phyloP scores from a whole-genome alignment of 2,797 vertebrate genomes.

The Menidia menidia region DNA sequence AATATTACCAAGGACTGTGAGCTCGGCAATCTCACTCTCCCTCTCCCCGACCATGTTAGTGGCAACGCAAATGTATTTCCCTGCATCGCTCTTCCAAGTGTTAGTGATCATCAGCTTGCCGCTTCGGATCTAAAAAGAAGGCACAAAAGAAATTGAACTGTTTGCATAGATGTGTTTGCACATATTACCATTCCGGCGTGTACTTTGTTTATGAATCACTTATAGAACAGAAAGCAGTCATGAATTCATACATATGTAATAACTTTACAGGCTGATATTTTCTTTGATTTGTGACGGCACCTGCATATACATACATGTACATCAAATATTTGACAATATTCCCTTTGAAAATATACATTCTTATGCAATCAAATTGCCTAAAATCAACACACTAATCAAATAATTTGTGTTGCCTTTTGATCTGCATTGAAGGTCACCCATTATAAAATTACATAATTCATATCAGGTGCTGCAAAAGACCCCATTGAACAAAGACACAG shows the following conservation, averaged over 20 bases:
- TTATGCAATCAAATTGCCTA: conserved; percentile 10
- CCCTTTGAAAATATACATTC: conserved; percentile 11
- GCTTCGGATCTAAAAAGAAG: conserved; percentile 88
- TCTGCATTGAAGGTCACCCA: conserved; percentile 66
- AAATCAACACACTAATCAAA: conserved; percentile 32
- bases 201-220: conserved; percentile 4
- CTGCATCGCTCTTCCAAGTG: conserved; percentile 92
- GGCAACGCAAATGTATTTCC: conserved; percentile 94
- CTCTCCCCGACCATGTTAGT: conserved; percentile 97
- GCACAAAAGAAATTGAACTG: conserved; percentile 7
- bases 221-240: background rate
- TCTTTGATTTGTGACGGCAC: conserved; percentile 6
- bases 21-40: conserved; percentile 93
- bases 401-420: conserved; percentile 55
- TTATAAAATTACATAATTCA: conserved; percentile 81
- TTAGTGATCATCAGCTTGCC: conserved; percentile 98
- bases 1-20: conserved; percentile 91
- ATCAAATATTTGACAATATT: conserved; percentile 9
- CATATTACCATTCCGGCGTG: conserved; percentile 1
- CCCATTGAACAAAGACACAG: conserved; percentile 68
- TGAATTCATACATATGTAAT: conserved; percentile 13
- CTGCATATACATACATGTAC: background rate
- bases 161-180: conserved; percentile 19
- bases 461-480: conserved; percentile 68
- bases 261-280: conserved; percentile 6